A percentile compares a stretch with the other conserved stretches of the same genome.
These are phyloP conservation scores for Apotomis betuletana DNA, from an alignment of 2,888 invertebrate genomes.

Conservation along the genomic window DNA sequence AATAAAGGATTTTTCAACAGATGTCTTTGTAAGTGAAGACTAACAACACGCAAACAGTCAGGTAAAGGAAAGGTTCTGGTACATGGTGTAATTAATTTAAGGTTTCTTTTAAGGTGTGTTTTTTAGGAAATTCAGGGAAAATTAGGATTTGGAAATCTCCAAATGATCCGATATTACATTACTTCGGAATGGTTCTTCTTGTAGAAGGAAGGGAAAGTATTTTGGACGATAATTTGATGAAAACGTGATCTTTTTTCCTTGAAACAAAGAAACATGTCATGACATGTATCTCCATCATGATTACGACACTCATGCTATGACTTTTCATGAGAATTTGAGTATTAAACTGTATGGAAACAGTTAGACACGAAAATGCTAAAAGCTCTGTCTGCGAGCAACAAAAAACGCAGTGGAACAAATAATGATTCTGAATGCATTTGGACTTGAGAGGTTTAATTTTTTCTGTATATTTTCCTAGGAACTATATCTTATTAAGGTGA, in stretches of 20 bases:
- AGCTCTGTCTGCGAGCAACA: slow-evolving; percentile 10
- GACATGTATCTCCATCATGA: not conserved
- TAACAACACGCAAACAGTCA: slow-evolving; percentile 18
- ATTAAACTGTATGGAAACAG: slow-evolving; percentile 23
- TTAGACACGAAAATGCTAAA: slow-evolving; percentile 15
- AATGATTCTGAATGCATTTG: slow-evolving; percentile 3
- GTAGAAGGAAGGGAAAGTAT: not conserved
- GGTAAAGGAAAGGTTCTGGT: not conserved
- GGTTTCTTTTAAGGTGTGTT: too few relatives aligned
- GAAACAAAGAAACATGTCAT: slow-evolving; percentile 13
- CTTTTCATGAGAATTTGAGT: slow-evolving; percentile 5
- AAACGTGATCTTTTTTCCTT: not conserved
- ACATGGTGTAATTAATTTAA: too few relatives aligned
- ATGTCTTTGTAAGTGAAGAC: slow-evolving; percentile 27
- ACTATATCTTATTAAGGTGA: too few relatives aligned
- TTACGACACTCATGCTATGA: not conserved
- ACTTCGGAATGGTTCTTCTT: too few relatives aligned
- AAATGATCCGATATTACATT: too few relatives aligned
- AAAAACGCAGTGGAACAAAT: slow-evolving; percentile 13
- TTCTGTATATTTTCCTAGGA: not conserved
- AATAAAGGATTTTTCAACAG: slow-evolving; percentile 26
- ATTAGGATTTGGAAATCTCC: too few relatives aligned
- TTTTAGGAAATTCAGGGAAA: too few relatives aligned
- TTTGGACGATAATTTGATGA: not conserved
- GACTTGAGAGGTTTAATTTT: not conserved